Evolutionary conservation across 2,113 vertebrate genomes (phyloP).

Genomic region (Myotis lucifugus): DNA sequence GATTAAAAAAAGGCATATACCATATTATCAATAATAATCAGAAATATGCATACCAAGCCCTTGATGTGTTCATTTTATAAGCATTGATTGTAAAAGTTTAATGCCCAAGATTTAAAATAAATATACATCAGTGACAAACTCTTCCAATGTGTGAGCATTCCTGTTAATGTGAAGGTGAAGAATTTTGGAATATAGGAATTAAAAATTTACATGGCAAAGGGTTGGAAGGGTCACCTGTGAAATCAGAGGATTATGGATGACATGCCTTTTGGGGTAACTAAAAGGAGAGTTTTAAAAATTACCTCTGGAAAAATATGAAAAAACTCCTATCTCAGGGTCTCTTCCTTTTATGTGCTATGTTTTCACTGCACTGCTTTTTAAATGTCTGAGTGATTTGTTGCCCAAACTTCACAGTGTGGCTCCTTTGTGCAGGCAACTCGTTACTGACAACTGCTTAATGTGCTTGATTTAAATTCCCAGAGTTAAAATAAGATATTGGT

Average conservation of each 20-base stretch:
- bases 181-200: background rate
- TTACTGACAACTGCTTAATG: background rate
- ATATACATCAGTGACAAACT: background rate
- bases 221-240: background rate
- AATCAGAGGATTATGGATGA: background rate
- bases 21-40: background rate
- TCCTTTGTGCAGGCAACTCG: background rate
- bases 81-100: background rate
- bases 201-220: background rate
- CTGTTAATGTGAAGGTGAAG: background rate
- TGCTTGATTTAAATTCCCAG: constrained; percentile 1
- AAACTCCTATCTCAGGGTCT: background rate
- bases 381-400: constrained; percentile 1
- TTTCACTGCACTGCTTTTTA: background rate
- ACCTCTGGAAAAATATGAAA: background rate
- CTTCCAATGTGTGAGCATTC: background rate
- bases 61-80: background rate
- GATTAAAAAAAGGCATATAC: background rate
- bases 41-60: background rate
- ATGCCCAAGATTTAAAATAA: background rate
- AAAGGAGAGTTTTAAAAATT: background rate
- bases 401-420: background rate
- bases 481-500: constrained; percentile 64
- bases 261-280: background rate
- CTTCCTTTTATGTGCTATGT: background rate